These are phyloP conservation scores for Nesidiocoris tenuis DNA, from an alignment of 2,888 invertebrate species.

Conservation along the genomic window DNA sequence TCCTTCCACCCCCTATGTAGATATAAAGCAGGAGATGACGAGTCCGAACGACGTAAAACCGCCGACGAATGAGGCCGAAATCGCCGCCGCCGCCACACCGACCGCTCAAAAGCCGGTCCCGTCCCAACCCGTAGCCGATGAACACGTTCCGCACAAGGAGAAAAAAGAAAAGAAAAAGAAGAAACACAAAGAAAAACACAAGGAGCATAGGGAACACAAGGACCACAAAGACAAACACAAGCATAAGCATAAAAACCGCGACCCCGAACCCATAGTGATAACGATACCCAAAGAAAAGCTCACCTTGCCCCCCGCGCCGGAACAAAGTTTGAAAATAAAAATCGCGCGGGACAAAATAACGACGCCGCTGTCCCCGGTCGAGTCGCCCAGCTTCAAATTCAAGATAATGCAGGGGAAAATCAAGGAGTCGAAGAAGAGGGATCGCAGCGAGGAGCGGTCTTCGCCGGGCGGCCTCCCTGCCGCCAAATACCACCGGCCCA, in stretches of 20 bases:
- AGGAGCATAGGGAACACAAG: constrained; percentile 67
- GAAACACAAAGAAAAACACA: constrained; percentile 54
- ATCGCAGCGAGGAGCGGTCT: constrained; percentile 42
- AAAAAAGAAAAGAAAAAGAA: constrained; percentile 43
- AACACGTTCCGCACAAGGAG: constrained; percentile 30
- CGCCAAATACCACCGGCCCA: constrained; percentile 46
- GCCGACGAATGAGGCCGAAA: constrained; percentile 2
- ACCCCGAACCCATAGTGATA: constrained; percentile 58
- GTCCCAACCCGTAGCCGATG: neutral
- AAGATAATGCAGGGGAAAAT: constrained; percentile 48
- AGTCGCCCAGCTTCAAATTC: constrained; percentile 60
- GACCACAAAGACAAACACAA: constrained; percentile 63
- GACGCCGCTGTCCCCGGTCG: constrained; percentile 51
- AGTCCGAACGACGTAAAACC: constrained; percentile 40
- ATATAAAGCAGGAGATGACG: constrained; percentile 33
- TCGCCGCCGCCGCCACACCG: neutral
- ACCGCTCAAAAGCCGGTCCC: constrained; percentile 20
- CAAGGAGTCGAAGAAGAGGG: constrained; percentile 48
- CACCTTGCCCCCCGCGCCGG: constrained; percentile 49
- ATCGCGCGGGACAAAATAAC: constrained; percentile 72
- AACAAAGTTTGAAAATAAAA: constrained; percentile 71
- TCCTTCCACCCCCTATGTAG: constrained; percentile 4
- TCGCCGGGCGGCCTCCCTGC: constrained; percentile 29
- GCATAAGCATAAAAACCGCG: constrained; percentile 54
- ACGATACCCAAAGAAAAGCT: constrained; percentile 65